Evolutionary conservation across 2,797 vertebrate genomes (phyloP).

Genomic region (Artibeus lituratus): DNA sequence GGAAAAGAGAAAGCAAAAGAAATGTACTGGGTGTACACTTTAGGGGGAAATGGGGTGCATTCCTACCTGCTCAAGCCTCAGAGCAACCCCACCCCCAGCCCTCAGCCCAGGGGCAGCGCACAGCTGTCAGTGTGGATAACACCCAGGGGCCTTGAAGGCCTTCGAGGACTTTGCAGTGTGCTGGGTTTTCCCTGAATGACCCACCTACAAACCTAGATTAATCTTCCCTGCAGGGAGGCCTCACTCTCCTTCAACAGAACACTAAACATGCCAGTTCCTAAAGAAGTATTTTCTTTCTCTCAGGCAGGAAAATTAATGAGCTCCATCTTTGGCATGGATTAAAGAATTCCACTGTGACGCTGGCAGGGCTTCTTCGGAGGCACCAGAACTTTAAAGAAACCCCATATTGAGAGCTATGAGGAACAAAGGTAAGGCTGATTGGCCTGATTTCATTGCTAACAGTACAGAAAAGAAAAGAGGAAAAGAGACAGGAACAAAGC

Average conservation of each 20-base stretch:
- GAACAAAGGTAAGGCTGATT: not conserved
- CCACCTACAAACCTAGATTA: slow-evolving; percentile 34
- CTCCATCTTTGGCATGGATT: slow-evolving; percentile 40
- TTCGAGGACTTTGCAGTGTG: not conserved
- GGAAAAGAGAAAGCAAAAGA: not conserved
- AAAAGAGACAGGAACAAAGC: slow-evolving; percentile 2
- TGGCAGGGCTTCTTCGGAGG: not conserved
- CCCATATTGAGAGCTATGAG: not conserved
- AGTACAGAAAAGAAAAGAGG: not conserved
- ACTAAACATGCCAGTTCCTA: not conserved
- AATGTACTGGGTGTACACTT: not conserved
- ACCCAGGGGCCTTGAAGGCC: not conserved
- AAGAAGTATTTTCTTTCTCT: slow-evolving; percentile 64
- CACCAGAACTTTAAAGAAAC: not conserved
- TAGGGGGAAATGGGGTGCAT: too few relatives aligned
- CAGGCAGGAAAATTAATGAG: slow-evolving; percentile 31
- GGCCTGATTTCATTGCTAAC: not conserved
- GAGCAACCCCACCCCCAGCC: not conserved
- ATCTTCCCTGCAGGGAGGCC: slow-evolving; percentile 1
- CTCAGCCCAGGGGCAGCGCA: not conserved
- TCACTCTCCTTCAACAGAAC: not conserved
- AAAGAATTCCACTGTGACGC: slow-evolving; percentile 29
- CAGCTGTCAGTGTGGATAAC: not conserved
- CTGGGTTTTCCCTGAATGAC: not conserved
- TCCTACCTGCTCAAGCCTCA: not conserved